Conservation (phyloP, 2,113 vertebrate species). For the Phalacrocorax pelagicus region DNA sequence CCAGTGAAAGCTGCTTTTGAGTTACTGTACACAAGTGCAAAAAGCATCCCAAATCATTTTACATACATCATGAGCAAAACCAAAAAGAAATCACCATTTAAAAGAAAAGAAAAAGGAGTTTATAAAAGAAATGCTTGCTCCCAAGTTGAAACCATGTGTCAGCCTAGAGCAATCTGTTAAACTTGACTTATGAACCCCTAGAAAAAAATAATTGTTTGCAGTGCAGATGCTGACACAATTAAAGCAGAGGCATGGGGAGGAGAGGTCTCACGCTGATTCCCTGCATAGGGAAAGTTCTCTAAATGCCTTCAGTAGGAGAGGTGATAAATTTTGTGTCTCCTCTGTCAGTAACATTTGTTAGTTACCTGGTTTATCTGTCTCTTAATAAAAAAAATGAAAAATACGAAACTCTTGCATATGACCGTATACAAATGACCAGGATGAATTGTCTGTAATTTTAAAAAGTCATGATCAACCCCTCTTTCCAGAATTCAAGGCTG, state of each 20-base stretch:
- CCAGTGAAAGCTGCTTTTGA: slow-evolving; percentile 61
- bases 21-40: slow-evolving; percentile 49
- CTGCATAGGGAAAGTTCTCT: not conserved
- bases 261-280: not conserved
- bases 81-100: slow-evolving; percentile 39
- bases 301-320: not conserved
- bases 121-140: slow-evolving; percentile 49
- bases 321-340: not conserved
- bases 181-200: slow-evolving; percentile 4
- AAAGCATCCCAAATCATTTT: slow-evolving; percentile 59
- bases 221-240: slow-evolving; percentile 26
- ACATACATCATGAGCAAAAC: slow-evolving; percentile 41
- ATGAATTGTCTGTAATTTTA: not conserved
- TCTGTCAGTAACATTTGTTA: not conserved
- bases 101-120: slow-evolving; percentile 37
- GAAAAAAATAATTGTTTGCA: slow-evolving; percentile 24
- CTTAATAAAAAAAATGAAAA: not conserved
- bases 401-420: not conserved
- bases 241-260: not conserved
- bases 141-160: slow-evolving; percentile 57
- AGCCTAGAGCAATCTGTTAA: slow-evolving; percentile 48
- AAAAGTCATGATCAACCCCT: not conserved
- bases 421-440: not conserved
- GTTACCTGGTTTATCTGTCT: not conserved
- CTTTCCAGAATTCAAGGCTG: not conserved